Evolutionary conservation across 2,113 vertebrate genomes (phyloP).

Genomic region (Malurus alboscapulatus): DNA sequence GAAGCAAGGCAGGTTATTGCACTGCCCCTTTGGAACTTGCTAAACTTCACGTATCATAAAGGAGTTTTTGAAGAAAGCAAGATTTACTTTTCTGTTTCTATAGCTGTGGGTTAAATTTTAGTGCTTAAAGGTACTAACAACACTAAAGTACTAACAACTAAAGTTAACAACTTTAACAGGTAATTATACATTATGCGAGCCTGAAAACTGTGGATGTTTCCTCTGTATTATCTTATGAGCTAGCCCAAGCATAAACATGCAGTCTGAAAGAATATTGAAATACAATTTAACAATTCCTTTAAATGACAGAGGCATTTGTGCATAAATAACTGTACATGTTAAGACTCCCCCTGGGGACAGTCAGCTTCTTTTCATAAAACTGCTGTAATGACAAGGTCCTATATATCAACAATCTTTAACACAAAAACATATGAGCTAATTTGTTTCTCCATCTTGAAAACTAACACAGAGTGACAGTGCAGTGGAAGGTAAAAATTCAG

Average conservation of each 20-base stretch:
- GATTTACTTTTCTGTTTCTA: not conserved
- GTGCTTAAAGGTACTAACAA: not conserved
- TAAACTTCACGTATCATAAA: not conserved
- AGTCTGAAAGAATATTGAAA: not conserved
- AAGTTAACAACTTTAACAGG: not conserved
- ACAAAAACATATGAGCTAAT: slow-evolving; percentile 59
- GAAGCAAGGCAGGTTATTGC: not conserved
- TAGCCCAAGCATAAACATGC: not conserved
- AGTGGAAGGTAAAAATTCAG: slow-evolving; percentile 16
- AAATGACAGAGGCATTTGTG: slow-evolving; percentile 45
- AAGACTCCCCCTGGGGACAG: slow-evolving; percentile 45
- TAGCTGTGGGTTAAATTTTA: not conserved
- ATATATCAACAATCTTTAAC: slow-evolving; percentile 48
- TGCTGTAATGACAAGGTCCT: slow-evolving; percentile 3
- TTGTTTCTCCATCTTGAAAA: slow-evolving; percentile 10
- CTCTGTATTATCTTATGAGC: not conserved
- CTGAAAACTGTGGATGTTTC: not conserved
- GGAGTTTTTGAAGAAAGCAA: not conserved
- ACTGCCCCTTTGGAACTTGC: not conserved
- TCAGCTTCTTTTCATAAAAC: slow-evolving; percentile 63
- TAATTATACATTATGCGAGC: not conserved
- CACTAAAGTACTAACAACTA: not conserved
- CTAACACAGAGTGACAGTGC: slow-evolving; percentile 40
- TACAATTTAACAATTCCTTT: slow-evolving; percentile 7
- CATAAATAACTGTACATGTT: not conserved